phyloP scores from a whole-genome alignment of 2,888 invertebrate genomes.

The Drosophila formosana region DNA sequence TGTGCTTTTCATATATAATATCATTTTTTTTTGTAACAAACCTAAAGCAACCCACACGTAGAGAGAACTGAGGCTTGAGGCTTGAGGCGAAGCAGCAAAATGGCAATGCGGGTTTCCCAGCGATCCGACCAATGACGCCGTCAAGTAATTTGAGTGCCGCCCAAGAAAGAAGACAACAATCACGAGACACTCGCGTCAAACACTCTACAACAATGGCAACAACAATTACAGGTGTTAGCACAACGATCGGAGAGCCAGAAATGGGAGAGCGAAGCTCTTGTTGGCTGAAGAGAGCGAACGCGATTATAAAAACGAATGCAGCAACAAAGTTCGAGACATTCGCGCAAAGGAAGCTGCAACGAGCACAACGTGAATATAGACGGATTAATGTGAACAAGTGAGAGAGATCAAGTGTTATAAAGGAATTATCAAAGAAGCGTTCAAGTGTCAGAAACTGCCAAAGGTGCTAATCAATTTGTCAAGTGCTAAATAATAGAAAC shows the following conservation, averaged over 20 bases:
- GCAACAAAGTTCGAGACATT: conserved; percentile 65
- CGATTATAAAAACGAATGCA: conserved; percentile 73
- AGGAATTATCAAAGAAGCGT: conserved; percentile 7
- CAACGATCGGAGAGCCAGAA: background rate
- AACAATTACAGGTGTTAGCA: conserved; percentile 36
- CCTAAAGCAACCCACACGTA: conserved; percentile 36
- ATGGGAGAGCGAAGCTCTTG: conserved; percentile 17
- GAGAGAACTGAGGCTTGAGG: conserved; percentile 39
- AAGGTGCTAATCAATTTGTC: conserved; percentile 15
- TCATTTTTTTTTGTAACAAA: conserved; percentile 17
- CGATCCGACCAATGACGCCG: conserved; percentile 26
- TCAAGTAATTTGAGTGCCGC: conserved; percentile 43
- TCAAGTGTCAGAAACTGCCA: conserved; percentile 14
- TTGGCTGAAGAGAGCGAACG: conserved; percentile 30
- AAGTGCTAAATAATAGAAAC: conserved; percentile 30
- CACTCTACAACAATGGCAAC: conserved; percentile 18
- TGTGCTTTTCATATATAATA: conserved; percentile 14
- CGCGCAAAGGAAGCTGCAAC: conserved; percentile 74
- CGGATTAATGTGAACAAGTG: conserved; percentile 31
- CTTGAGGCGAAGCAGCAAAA: conserved; percentile 47
- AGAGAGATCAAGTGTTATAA: background rate
- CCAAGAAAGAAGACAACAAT: conserved; percentile 37
- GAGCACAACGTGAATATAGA: conserved; percentile 47
- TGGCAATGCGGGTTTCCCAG: conserved; percentile 68
- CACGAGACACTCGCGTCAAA: conserved; percentile 37